Percentiles rank a stretch among this genome's conserved stretches.
phyloP scores from a whole-genome alignment of 2,113 vertebrate genomes.

The Oceanites oceanicus region DNA sequence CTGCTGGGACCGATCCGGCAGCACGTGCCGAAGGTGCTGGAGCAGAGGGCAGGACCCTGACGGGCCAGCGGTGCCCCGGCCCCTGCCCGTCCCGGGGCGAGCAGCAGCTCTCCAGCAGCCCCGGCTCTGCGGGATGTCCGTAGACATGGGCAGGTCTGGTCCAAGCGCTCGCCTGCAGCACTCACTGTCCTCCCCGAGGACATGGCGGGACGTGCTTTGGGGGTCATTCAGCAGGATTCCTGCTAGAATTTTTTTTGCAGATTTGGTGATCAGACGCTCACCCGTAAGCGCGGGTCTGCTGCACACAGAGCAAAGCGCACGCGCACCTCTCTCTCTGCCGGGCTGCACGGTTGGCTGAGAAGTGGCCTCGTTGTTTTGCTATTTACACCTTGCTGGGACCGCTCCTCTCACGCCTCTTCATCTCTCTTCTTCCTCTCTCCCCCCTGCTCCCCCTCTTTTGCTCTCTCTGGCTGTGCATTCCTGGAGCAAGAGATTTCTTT shows the following conservation, averaged over 20 bases:
- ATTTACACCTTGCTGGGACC: not conserved
- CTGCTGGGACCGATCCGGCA: accelerated
- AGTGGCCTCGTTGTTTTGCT: not conserved
- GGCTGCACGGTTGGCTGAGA: not conserved
- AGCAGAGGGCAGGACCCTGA: not conserved
- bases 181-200: accelerated
- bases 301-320: not conserved
- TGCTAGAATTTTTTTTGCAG: not conserved
- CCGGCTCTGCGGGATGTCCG: accelerated
- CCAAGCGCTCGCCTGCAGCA: not conserved
- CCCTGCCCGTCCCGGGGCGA: not conserved
- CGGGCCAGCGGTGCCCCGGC: accelerated
- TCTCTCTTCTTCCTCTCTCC: not conserved
- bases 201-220: accelerated
- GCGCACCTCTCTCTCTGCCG: not conserved
- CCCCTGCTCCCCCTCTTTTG: no score
- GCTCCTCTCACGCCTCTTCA: not conserved
- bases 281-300: not conserved
- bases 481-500: not conserved
- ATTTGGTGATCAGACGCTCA: not conserved
- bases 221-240: not conserved
- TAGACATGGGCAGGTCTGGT: not conserved
- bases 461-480: not conserved
- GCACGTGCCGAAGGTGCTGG: not conserved
- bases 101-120: not conserved